Percentiles rank a stretch among this genome's conserved stretches.
These are phyloP conservation scores for Atrichornis clamosus DNA, from an alignment of 2,113 vertebrate genomes.

Conservation along the genomic window DNA sequence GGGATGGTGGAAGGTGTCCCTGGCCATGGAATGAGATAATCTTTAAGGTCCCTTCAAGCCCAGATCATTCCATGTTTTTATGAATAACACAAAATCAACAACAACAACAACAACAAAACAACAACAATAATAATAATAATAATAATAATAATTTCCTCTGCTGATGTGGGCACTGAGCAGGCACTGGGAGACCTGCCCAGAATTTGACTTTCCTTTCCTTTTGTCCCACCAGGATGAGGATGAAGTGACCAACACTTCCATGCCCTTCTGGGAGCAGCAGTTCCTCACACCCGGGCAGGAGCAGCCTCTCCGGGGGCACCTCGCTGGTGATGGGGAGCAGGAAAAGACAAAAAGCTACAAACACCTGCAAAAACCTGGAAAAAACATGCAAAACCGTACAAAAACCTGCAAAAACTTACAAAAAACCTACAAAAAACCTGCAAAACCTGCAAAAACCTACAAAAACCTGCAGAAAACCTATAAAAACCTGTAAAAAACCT, in stretches of 20 bases:
- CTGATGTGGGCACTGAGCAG: not conserved
- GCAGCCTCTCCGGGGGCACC: not conserved
- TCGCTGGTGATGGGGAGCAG: not conserved
- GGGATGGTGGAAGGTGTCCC: not conserved
- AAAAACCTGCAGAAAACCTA: no score
- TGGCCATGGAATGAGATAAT: not conserved
- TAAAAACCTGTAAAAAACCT: no score
- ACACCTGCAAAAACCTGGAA: no score
- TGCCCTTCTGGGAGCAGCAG: not conserved
- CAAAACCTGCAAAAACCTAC: no score
- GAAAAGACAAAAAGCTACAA: not conserved
- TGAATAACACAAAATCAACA: not conserved
- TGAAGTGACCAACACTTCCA: not conserved
- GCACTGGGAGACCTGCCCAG: no score
- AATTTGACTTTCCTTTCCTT: not conserved
- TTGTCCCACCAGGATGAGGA: not conserved
- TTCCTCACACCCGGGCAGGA: not conserved
- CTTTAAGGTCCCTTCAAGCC: not conserved
- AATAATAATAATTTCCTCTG: not conserved
- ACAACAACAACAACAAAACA: no score
- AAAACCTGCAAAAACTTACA: no score
- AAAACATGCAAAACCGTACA: no score
- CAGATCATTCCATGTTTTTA: not conserved
- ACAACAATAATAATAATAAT: not conserved
- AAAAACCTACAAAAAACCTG: no score